Conservation (phyloP, 2,888 invertebrate genomes). For the Diploptera punctata region DNA sequence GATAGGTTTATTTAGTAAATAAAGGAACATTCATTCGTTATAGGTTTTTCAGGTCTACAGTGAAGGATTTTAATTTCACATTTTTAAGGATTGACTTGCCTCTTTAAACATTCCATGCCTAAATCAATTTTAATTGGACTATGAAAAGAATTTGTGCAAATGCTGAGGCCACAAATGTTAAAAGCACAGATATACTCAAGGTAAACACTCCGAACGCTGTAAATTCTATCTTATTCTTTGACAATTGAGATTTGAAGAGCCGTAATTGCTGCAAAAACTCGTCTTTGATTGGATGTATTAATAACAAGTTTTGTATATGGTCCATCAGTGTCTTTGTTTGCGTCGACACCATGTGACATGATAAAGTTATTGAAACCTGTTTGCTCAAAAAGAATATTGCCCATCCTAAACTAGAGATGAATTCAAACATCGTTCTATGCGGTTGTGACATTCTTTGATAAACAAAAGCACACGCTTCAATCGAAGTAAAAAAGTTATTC, state of each 20-base stretch:
- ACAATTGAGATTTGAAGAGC: slow-evolving; percentile 3
- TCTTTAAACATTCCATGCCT: no score
- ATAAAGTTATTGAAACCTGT: background rate
- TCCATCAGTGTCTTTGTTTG: background rate
- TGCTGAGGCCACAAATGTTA: background rate
- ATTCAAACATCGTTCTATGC: background rate
- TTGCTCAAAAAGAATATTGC: background rate
- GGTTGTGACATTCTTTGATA: background rate
- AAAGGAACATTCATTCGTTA: no score
- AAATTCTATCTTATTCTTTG: background rate
- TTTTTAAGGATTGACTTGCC: no score
- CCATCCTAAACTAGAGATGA: background rate
- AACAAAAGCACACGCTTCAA: background rate
- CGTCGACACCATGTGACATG: background rate
- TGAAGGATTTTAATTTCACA: no score
- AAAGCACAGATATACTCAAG: background rate
- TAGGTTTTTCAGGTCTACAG: no score
- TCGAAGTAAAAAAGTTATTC: background rate
- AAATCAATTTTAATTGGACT: background rate
- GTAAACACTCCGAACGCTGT: background rate
- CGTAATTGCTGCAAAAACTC: background rate
- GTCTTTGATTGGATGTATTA: background rate
- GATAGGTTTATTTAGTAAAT: no score
- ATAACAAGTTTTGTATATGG: background rate
- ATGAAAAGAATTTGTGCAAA: background rate